Base-by-base conservation (phyloP, 2,888 invertebrate species). In the Drosophila nr. medialis region DNA sequence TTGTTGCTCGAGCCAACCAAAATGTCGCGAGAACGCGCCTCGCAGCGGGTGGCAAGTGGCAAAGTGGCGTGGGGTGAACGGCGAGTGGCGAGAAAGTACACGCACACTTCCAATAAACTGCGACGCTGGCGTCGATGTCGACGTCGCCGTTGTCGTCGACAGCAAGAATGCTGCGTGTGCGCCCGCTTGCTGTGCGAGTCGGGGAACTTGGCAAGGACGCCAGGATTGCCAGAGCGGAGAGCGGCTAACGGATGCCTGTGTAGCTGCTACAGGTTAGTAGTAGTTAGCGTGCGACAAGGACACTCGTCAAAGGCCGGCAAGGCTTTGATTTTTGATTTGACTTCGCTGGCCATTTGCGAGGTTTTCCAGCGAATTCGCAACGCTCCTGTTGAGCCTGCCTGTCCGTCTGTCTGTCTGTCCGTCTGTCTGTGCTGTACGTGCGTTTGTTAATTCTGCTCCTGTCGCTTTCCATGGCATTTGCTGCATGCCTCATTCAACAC, bases 1-100 rank as follows among this genome's bases (percentile, higher is more conserved):
- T 54, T 55, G 64, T 34, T 62, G 58, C 54, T 55, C 63, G 77
- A 75, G 71, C 86, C 88, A 91, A 86, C 83, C 83, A 83, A 86
- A 91, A 79, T 78, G 84, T 85, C 90, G 91, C 91, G 86, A 86
- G 84, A 84, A 66, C 76, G 84, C 80, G 84, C 67, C 86, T 67
- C 86, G 63, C 81, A 65, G 73, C 74, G 60, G 65, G 70, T 40
- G 56, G 24, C 32, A 38, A 21, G 1, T 4, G 60, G 55, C 45
- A 6, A 30, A 38, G 40, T 50, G 42, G 32, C 50, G 56, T n/a
- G 13, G 64, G 55, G 74, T 60, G 65, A 68, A 61, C 62, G 78
- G 21, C 13, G 45, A 15, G 21, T 24, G 45, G 68, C 68, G 60
- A 58, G 73, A 72, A 81, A 79, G 50, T 72, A 67, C 83, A 64